A percentile compares a stretch with the other conserved stretches of the same genome.
Conservation (phyloP, 2,113 vertebrate genomes). For the Odocoileus virginianus region DNA sequence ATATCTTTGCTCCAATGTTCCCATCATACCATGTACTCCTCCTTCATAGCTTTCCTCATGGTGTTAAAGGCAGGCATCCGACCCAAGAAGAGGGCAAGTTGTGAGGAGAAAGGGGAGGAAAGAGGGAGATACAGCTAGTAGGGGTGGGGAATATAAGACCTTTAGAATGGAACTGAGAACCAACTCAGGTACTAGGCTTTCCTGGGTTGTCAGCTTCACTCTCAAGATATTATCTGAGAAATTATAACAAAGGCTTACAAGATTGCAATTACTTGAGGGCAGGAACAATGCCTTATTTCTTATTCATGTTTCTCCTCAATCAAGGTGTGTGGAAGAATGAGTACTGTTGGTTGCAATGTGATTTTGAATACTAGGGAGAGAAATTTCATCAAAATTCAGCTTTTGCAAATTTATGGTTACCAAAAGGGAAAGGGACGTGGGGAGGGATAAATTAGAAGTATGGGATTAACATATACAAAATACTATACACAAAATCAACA, state of each 20-base stretch:
- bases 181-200: background rate
- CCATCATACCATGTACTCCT: rapidly evolving
- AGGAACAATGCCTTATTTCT: background rate
- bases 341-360: background rate
- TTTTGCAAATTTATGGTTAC: background rate
- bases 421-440: background rate
- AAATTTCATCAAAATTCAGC: background rate
- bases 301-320: background rate
- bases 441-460: background rate
- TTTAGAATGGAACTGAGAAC: background rate
- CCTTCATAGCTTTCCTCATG: background rate
- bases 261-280: background rate
- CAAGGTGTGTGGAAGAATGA: background rate
- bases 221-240: background rate
- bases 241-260: background rate
- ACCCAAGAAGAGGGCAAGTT: background rate
- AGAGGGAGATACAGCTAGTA: too few relatives aligned
- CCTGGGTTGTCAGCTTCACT: background rate
- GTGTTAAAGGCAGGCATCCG: background rate
- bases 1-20: background rate
- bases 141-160: background rate
- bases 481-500: background rate
- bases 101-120: background rate
- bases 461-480: background rate
- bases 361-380: background rate